Evolutionary conservation across 2,113 vertebrate genomes (phyloP).

Genomic region (Xenopus laevis): DNA sequence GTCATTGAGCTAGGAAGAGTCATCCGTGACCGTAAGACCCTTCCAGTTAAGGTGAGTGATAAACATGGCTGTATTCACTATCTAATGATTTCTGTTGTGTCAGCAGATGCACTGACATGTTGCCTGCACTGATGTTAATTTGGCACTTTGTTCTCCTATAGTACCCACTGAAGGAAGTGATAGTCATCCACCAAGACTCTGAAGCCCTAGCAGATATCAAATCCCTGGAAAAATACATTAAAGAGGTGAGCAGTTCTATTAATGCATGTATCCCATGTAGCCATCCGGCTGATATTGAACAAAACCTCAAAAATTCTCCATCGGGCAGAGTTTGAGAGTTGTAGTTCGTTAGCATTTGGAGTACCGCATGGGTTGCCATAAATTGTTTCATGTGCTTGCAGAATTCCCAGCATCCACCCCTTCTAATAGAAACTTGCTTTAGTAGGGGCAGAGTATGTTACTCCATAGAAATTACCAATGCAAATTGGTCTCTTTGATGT

Average conservation of each 20-base stretch:
- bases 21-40: slow-evolving; percentile 91
- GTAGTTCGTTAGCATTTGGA: too few species aligned
- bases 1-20: slow-evolving; percentile 95
- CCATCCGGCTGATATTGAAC: too few species aligned
- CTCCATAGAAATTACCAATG: background rate
- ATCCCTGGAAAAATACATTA: slow-evolving; percentile 89
- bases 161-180: slow-evolving; percentile 95
- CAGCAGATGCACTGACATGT: too few species aligned
- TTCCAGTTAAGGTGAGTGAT: slow-evolving; percentile 86
- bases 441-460: background rate
- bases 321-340: too few species aligned
- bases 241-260: slow-evolving; percentile 74
- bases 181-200: slow-evolving; percentile 89
- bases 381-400: background rate
- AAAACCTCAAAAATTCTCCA: too few species aligned
- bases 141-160: slow-evolving; percentile 52
- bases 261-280: too few species aligned
- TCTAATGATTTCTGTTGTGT: background rate
- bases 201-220: slow-evolving; percentile 82
- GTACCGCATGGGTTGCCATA: too few species aligned
- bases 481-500: background rate
- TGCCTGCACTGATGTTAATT: background rate
- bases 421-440: background rate
- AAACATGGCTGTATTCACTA: background rate
- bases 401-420: too few species aligned